Evolutionary conservation across 2,113 vertebrate species (phyloP).

Genomic region (Hippocampus comes): DNA sequence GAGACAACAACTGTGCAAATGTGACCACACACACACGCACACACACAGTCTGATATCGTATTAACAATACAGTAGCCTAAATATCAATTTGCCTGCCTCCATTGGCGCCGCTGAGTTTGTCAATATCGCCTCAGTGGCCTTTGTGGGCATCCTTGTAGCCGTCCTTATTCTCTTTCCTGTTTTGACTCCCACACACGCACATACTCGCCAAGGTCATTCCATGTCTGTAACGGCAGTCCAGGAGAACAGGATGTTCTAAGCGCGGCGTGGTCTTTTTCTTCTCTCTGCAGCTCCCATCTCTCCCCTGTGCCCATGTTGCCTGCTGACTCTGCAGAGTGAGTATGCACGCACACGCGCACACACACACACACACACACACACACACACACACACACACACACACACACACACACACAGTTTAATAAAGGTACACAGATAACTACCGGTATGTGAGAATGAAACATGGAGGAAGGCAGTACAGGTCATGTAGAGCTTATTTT

Average conservation of each 20-base stretch:
- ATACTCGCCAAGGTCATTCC: slow-evolving; percentile 20
- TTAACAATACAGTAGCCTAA: slow-evolving; percentile 45
- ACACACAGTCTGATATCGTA: slow-evolving; percentile 33
- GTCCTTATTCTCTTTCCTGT: slow-evolving; percentile 15
- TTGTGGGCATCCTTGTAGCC: slow-evolving; percentile 1
- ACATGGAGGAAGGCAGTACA: too few relatives aligned
- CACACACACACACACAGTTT: too few relatives aligned
- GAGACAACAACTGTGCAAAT: slow-evolving; percentile 10
- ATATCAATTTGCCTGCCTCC: slow-evolving; percentile 48
- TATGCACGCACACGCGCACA: slow-evolving; percentile 25
- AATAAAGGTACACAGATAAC: background rate
- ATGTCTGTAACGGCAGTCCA: slow-evolving; percentile 12
- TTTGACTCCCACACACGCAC: slow-evolving; percentile 19
- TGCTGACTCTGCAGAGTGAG: slow-evolving; percentile 91
- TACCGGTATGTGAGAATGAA: background rate
- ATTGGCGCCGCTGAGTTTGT: slow-evolving; percentile 26
- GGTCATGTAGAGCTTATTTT: too few relatives aligned
- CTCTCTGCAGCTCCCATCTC: slow-evolving; percentile 81
- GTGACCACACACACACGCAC: background rate
- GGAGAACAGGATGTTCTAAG: slow-evolving; percentile 50
- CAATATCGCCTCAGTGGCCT: background rate
- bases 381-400: slow-evolving; percentile 4
- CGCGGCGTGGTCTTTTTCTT: slow-evolving; percentile 23
- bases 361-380: slow-evolving; percentile 3
- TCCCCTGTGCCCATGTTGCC: slow-evolving; percentile 88